These are phyloP conservation scores for Vimba vimba DNA, from an alignment of 2,113 vertebrate species.

Conservation along the genomic window DNA sequence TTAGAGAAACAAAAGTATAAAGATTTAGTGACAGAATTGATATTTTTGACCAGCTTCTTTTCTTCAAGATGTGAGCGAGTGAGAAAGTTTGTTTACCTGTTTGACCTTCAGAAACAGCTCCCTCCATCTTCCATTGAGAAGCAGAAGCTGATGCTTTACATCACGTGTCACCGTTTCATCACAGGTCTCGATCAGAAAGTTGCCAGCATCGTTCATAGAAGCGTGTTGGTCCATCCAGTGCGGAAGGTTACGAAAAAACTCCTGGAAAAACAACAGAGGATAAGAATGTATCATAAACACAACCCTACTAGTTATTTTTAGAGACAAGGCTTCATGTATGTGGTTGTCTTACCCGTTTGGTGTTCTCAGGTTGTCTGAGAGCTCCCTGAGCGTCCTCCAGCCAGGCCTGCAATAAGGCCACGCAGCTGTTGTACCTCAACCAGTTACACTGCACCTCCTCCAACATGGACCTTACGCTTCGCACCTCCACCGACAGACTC, in stretches of 20 bases:
- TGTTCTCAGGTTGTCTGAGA: constrained; percentile 87
- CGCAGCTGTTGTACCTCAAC: constrained; percentile 90
- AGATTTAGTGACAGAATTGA: neutral
- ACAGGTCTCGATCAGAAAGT: constrained; percentile 97
- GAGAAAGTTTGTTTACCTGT: constrained; percentile 31
- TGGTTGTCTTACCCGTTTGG: constrained; percentile 83
- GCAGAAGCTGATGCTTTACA: constrained; percentile 92
- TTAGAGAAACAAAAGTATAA: no score
- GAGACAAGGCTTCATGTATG: neutral
- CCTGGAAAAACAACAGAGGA: constrained; percentile 63
- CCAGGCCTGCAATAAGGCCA: constrained; percentile 91
- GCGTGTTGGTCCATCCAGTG: constrained; percentile 93
- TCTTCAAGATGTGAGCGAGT: neutral
- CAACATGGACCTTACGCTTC: constrained; percentile 97
- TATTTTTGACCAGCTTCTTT: neutral
- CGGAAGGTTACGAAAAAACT: constrained; percentile 78
- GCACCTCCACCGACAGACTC: constrained; percentile 91
- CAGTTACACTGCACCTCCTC: constrained; percentile 96
- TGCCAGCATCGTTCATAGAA: constrained; percentile 96
- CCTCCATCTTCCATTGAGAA: constrained; percentile 84
- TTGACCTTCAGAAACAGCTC: constrained; percentile 80
- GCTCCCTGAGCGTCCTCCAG: constrained; percentile 94
- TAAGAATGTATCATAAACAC: neutral
- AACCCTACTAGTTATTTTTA: neutral
- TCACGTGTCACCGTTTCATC: constrained; percentile 95